Evolutionary conservation across 2,113 vertebrate genomes (phyloP).

Genomic region (Amblyornis subalaris): DNA sequence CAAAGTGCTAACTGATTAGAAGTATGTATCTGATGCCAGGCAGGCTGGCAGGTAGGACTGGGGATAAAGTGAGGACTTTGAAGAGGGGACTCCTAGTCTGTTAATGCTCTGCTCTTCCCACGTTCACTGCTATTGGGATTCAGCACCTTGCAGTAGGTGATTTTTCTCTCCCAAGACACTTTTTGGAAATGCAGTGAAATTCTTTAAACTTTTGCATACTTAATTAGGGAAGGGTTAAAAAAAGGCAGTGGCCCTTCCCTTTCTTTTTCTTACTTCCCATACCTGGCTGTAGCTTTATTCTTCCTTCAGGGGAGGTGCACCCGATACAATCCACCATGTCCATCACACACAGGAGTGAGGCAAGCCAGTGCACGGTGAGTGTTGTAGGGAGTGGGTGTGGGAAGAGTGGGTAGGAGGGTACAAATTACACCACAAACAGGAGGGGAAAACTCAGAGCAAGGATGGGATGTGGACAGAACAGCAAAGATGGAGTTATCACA

Average conservation of each 20-base stretch:
- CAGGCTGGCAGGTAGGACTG: background rate
- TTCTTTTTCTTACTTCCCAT: background rate
- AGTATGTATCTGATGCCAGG: background rate
- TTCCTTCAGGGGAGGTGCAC: conserved; percentile 60
- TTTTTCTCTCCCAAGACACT: background rate
- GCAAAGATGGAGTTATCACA: background rate
- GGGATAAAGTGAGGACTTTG: background rate
- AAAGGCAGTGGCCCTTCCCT: background rate
- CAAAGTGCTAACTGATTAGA: background rate
- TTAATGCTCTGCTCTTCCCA: background rate
- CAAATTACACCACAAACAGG: background rate
- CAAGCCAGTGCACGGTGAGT: conserved; percentile 73
- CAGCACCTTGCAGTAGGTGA: background rate
- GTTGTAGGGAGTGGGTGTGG: background rate
- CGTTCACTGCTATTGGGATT: background rate
- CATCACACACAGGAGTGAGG: conserved; percentile 63
- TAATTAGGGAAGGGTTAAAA: background rate
- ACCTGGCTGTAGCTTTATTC: background rate
- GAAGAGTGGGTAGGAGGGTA: background rate
- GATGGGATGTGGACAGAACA: background rate
- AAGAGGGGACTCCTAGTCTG: background rate
- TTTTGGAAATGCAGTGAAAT: background rate
- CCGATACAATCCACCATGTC: conserved; percentile 47
- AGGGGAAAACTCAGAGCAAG: background rate
- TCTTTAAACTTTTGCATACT: background rate